Conservation (phyloP, 2,113 vertebrate species). For the Calidris pygmaea region DNA sequence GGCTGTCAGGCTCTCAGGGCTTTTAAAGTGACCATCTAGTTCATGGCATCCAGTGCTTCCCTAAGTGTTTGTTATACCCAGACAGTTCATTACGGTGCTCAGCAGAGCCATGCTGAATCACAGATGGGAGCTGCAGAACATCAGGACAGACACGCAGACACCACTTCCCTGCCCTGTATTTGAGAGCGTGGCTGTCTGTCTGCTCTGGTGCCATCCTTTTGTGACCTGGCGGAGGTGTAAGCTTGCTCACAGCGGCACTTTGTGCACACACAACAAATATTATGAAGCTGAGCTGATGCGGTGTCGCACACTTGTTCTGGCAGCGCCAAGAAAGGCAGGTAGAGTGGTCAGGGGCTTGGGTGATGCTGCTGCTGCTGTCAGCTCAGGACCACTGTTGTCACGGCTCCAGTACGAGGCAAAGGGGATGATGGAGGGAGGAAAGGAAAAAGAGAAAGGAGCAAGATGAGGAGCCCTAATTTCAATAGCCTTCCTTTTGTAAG, state of each 20-base stretch:
- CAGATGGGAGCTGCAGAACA: not conserved
- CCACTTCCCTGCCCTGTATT: accelerated
- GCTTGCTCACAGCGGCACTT: not conserved
- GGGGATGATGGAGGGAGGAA: accelerated
- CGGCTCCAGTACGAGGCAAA: not conserved
- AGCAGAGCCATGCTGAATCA: not conserved
- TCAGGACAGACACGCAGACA: not conserved
- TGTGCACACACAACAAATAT: not conserved
- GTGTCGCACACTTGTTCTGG: accelerated
- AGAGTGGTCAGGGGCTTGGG: accelerated
- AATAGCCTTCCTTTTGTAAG: not conserved
- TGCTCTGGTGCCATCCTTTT: accelerated
- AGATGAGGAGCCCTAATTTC: not conserved
- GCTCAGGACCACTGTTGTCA: not conserved
- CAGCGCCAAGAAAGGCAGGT: accelerated
- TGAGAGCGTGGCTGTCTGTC: accelerated
- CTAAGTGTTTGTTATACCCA: not conserved
- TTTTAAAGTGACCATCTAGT: not conserved
- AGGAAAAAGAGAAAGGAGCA: not conserved
- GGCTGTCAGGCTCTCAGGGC: not conserved
- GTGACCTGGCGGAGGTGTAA: not conserved
- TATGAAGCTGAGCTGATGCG: accelerated
- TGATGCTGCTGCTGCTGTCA: not conserved
- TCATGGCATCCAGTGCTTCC: not conserved
- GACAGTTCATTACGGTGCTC: not conserved